Conservation (phyloP, 2,797 vertebrate species). For the Carcharodon carcharias region DNA sequence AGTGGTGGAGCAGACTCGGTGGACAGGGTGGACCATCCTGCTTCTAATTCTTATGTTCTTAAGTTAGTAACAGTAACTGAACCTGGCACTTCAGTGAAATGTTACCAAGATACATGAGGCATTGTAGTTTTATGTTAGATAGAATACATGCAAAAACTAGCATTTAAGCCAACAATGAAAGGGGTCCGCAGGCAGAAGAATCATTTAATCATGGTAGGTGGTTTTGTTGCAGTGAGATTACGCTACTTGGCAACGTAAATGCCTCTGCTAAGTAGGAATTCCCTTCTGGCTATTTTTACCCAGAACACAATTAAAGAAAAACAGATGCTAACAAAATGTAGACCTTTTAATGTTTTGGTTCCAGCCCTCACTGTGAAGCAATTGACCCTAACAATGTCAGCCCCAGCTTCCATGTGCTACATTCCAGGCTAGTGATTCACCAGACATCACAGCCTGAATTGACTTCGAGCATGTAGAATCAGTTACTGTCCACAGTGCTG, state of each 20-base stretch:
- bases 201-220: neutral
- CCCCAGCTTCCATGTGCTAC: constrained; percentile 43
- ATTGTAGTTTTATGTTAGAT: neutral
- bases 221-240: no score
- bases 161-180: neutral
- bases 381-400: constrained; percentile 43
- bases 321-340: constrained; percentile 1
- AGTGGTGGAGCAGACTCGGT: no score
- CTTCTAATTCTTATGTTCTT: no score
- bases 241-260: neutral
- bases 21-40: no score
- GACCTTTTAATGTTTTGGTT: neutral
- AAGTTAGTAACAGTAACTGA: neutral
- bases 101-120: neutral
- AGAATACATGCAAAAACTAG: neutral
- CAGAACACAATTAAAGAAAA: neutral
- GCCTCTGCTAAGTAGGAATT: neutral
- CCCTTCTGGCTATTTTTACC: neutral
- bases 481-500: constrained; percentile 13
- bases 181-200: neutral
- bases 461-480: constrained; percentile 39
- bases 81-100: neutral
- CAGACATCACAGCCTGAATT: constrained; percentile 39
- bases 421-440: constrained; percentile 47
- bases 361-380: constrained; percentile 41